phyloP scores from a whole-genome alignment of 2,888 invertebrate genomes.

The Cephus runcator region DNA sequence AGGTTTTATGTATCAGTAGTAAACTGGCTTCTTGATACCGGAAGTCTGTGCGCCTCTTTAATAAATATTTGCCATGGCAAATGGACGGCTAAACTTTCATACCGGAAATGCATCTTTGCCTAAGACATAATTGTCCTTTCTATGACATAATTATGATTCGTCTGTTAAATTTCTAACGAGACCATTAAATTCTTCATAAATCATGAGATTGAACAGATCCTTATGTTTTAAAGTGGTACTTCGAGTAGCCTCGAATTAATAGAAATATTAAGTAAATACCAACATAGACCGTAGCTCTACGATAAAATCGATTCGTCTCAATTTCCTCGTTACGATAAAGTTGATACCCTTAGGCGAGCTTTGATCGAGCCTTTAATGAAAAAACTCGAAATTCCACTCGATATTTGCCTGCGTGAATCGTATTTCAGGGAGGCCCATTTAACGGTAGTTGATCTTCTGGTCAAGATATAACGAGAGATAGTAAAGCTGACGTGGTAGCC shows the following conservation, averaged over 20 bases:
- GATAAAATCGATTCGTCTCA: background rate
- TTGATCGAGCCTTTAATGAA: background rate
- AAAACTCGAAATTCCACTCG: background rate
- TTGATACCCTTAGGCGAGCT: background rate
- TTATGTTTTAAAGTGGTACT: background rate
- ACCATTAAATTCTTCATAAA: too few species aligned
- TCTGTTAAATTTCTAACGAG: too few species aligned
- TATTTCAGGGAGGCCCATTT: background rate
- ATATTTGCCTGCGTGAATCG: background rate
- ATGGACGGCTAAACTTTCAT: conserved; percentile 5
- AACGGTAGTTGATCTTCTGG: background rate
- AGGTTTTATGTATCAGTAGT: conserved; percentile 16
- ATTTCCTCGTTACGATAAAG: background rate
- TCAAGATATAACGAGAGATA: background rate
- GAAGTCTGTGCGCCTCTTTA: conserved; percentile 10
- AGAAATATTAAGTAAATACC: background rate
- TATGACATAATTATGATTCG: too few species aligned
- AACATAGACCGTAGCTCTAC: background rate
- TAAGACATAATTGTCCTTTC: background rate
- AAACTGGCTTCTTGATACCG: conserved; percentile 7
- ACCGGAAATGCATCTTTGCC: background rate
- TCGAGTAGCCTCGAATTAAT: background rate
- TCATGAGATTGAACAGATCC: background rate
- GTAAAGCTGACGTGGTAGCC: background rate
- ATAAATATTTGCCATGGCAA: conserved; percentile 25